A percentile compares a stretch with the other conserved stretches of the same genome.
These are phyloP conservation scores for Oophaga sylvatica DNA, from an alignment of 2,797 vertebrate genomes.

Conservation along the genomic window DNA sequence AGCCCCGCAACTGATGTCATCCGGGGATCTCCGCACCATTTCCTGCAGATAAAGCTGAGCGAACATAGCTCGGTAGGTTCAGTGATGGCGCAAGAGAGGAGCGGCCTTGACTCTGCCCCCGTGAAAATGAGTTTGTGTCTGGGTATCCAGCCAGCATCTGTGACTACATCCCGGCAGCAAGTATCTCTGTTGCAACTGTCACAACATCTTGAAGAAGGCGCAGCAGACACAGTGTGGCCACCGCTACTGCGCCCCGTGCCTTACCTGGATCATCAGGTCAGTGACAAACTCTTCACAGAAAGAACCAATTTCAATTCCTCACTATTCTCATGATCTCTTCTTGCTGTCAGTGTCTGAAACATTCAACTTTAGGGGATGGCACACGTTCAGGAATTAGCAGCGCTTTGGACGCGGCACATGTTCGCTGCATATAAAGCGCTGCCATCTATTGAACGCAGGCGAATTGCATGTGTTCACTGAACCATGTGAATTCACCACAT, in stretches of 20 bases:
- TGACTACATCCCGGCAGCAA: constrained; percentile 71
- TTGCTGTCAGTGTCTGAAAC: no score
- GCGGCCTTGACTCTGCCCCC: constrained; percentile 65
- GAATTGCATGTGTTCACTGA: no score
- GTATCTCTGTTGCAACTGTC: constrained; percentile 76
- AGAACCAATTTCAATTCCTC: no score
- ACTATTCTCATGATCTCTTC: no score
- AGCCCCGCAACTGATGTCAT: not conserved
- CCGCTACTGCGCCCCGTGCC: constrained; percentile 75
- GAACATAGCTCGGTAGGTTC: not conserved
- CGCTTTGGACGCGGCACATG: no score
- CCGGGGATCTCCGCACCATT: not conserved
- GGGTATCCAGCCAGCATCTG: constrained; percentile 76
- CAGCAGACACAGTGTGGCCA: constrained; percentile 74
- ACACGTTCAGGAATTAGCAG: no score
- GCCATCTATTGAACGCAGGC: no score
- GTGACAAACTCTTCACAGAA: constrained; percentile 38
- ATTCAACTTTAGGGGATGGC: no score
- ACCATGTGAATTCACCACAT: no score
- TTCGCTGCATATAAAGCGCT: no score
- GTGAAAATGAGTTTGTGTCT: constrained; percentile 79
- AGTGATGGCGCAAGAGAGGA: constrained; percentile 50
- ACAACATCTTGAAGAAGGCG: constrained; percentile 74
- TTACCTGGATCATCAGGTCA: constrained; percentile 78
- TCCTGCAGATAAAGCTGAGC: not conserved